A percentile compares a stretch with the other conserved stretches of the same genome.
Evolutionary conservation across 2,113 vertebrate species (phyloP).

Genomic region (Cacatua alba): DNA sequence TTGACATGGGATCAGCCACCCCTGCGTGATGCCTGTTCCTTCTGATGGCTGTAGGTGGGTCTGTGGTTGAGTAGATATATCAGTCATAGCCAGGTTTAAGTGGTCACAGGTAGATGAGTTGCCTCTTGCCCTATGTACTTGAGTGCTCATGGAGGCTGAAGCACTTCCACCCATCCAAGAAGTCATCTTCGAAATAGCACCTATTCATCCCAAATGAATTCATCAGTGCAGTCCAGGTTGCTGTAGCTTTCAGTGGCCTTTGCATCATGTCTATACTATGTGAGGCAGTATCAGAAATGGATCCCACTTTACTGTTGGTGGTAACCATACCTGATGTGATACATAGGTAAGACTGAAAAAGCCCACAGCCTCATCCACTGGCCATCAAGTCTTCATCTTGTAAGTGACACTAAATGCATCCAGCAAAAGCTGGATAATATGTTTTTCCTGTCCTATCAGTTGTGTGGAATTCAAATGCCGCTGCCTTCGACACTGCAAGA

Average conservation of each 20-base stretch:
- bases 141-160: neutral
- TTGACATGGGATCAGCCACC: neutral
- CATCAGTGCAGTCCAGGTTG: neutral
- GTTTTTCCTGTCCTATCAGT: neutral
- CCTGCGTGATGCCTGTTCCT: neutral
- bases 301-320: neutral
- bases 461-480: neutral
- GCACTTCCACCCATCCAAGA: neutral
- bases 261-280: accelerated
- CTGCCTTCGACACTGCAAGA: neutral
- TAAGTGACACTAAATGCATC: neutral
- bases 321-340: neutral
- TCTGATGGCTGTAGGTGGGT: neutral
- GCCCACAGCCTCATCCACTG: neutral
- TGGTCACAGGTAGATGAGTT: neutral
- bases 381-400: neutral
- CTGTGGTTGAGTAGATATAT: neutral
- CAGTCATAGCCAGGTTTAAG: neutral
- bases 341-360: neutral
- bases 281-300: neutral
- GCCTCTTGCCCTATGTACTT: constrained; percentile 1
- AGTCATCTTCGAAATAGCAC: neutral
- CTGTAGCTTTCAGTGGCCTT: neutral
- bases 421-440: neutral
- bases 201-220: neutral